Conservation (phyloP, 2,797 vertebrate genomes). For the Sarcophilus harrisii region DNA sequence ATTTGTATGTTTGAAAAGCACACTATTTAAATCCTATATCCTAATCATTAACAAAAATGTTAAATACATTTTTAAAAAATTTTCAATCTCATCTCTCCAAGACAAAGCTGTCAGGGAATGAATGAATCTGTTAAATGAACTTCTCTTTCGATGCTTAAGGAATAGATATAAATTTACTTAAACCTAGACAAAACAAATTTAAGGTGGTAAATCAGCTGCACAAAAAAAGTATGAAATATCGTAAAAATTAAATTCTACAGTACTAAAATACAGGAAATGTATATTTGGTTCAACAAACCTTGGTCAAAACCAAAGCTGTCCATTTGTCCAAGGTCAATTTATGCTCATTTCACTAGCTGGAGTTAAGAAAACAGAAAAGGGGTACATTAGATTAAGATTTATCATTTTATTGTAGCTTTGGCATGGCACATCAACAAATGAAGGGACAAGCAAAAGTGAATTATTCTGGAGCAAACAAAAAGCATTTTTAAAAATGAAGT, state of each 20-base stretch:
- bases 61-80: not conserved
- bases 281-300: constrained; percentile 39
- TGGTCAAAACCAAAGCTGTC: not conserved
- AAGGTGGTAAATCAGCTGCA: not conserved
- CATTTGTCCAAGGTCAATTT: not conserved
- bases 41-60: not conserved
- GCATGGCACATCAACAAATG: not conserved
- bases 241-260: not conserved
- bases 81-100: not conserved
- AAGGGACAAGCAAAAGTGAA: not conserved
- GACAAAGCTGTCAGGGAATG: not conserved
- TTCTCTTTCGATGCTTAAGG: not conserved
- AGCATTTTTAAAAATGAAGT: not conserved
- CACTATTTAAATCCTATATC: not conserved
- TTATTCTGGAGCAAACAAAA: not conserved
- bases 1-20: not conserved
- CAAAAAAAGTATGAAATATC: not conserved
- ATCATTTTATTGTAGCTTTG: not conserved
- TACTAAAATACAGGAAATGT: constrained; percentile 37
- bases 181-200: not conserved
- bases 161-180: not conserved
- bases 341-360: constrained; percentile 23
- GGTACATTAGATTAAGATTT: not conserved
- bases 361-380: constrained; percentile 1
- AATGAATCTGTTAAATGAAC: not conserved